phyloP scores from a whole-genome alignment of 2,888 invertebrate species.

The Eristalis intricaria region DNA sequence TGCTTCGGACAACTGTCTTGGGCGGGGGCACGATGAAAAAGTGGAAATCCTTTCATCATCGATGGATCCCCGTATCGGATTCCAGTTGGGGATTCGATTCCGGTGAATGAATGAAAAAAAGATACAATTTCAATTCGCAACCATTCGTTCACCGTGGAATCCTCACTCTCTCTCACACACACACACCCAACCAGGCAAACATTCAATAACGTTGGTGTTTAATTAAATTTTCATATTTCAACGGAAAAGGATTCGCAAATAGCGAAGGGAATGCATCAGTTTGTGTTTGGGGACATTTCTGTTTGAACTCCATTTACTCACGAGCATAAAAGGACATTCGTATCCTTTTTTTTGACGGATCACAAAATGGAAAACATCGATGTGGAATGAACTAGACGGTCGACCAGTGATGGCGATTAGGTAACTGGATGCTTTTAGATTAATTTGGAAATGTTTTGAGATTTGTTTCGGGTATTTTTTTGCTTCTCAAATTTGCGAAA shows the following conservation, averaged over 20 bases:
- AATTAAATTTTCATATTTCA: slow-evolving; percentile 64
- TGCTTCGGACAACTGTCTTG: neutral
- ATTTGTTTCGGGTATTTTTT: neutral
- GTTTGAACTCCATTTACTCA: neutral
- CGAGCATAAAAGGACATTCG: neutral
- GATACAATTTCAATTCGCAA: slow-evolving; percentile 36
- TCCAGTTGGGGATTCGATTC: slow-evolving; percentile 35
- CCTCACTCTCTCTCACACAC: too few species aligned
- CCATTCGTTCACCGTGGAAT: neutral
- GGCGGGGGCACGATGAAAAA: neutral
- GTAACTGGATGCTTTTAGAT: slow-evolving; percentile 28
- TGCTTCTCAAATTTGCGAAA: neutral
- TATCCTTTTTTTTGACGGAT: neutral
- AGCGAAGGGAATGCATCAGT: neutral
- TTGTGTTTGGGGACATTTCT: neutral
- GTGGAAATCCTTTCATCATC: slow-evolving; percentile 29
- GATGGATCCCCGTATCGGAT: slow-evolving; percentile 17
- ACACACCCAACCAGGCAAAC: neutral
- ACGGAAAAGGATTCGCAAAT: neutral
- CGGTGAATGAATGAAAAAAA: neutral
- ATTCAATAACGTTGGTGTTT: neutral
- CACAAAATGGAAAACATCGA: neutral
- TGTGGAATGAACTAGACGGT: neutral
- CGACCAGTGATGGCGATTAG: slow-evolving; percentile 7
- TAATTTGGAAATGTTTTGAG: slow-evolving; percentile 3